These are phyloP conservation scores for Helleia helle DNA, from an alignment of 2,888 invertebrate genomes.

Conservation along the genomic window DNA sequence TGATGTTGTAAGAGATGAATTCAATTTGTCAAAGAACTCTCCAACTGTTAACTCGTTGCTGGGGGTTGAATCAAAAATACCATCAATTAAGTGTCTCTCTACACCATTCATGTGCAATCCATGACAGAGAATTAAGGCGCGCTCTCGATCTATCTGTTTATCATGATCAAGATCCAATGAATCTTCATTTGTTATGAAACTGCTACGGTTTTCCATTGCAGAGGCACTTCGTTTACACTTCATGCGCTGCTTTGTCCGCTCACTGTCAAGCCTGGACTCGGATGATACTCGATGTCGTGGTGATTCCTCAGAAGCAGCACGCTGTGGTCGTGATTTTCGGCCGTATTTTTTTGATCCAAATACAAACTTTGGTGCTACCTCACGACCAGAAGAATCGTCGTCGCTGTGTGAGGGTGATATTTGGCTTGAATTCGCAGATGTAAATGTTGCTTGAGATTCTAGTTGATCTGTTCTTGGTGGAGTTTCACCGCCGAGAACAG, in stretches of 20 bases:
- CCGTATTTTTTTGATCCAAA: constrained; percentile 86
- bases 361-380: constrained; percentile 81
- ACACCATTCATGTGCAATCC: constrained; percentile 50
- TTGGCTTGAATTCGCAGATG: constrained; percentile 25
- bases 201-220: constrained; percentile 36
- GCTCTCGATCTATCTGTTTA: constrained; percentile 41
- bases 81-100: constrained; percentile 42
- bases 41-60: constrained; percentile 51
- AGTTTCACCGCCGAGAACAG: constrained; percentile 76
- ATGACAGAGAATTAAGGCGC: constrained; percentile 51
- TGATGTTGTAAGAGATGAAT: constrained; percentile 42
- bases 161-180: constrained; percentile 40
- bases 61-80: constrained; percentile 41
- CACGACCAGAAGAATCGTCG: constrained; percentile 77
- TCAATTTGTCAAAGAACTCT: constrained; percentile 56
- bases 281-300: constrained; percentile 41
- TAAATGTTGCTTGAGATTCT: constrained; percentile 27
- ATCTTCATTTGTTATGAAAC: constrained; percentile 20
- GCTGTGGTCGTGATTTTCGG: constrained; percentile 78
- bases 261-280: constrained; percentile 43
- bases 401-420: constrained; percentile 37
- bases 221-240: constrained; percentile 43
- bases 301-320: constrained; percentile 27
- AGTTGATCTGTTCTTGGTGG: constrained; percentile 24
- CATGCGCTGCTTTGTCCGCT: constrained; percentile 33